Evolutionary conservation across 23 tunicate species (phyloP), one percentile per base, ranked within the genome.

Genomic region (Halocynthia aurantium): DNA sequence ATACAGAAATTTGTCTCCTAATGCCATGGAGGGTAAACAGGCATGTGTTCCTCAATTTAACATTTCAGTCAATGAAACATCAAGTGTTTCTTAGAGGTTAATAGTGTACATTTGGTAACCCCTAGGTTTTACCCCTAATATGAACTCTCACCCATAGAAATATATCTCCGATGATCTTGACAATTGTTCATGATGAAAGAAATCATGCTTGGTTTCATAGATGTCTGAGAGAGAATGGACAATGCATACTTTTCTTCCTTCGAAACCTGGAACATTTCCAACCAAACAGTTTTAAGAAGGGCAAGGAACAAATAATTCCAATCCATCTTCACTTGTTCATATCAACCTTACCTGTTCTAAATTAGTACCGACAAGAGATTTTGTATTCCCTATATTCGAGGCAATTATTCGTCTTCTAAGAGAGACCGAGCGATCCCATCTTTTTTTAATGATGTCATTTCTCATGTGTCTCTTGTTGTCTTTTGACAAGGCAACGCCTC

Each of bases 401-500:
- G 44, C 44, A 31, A 31, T 31, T 31, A 31, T 31, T 31, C 44
- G 1, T 31, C 44, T 31, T 4, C 44, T 31, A 31, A 31, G 44
- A 31, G 44, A 31, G 44, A 31, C 44, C 44, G 44, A 31, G 44
- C 44, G 44, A 0, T 0, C 44, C 44, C 44, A 31, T 31, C 44
- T 31, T 4, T 31, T 31, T 31, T 31, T 31, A 31, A 31, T 31
- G 44, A 31, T 31, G 44, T 31, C 44, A 31, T 31, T 31, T 31
- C 44, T 31, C 44, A 31, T 31, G 44, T 31, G 9, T 15, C 19
- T 65, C 31, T 65, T 65, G 13, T 5, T 65, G 31, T 65, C 31
- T 6, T 49, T 11, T 8, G 78, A 64, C 56, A 49, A 74, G 19
- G 56, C 56, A 20, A 50, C 78, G 0, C 60, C 78, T 15, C 78